Evolutionary conservation across 2,113 vertebrate species (phyloP), one percentile per base, ranked within the genome.

Genomic region (Semicossyphus pulcher): DNA sequence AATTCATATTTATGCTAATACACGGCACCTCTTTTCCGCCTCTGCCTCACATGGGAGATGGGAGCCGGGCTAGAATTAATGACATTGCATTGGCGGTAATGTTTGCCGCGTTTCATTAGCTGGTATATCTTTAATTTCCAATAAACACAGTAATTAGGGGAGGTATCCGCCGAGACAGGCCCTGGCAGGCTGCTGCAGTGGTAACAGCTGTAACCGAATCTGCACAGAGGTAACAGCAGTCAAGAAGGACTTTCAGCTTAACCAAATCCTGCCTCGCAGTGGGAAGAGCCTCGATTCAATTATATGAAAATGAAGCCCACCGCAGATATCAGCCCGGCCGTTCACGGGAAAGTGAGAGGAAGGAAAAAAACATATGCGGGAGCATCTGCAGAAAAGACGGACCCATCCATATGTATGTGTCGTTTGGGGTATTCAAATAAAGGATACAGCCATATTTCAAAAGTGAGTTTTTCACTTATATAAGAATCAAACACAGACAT

Each of bases 61-160:
- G 85, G 77, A 91, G 91, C 80, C 86, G 74, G 90, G 88, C 85
- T 82, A 87, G 92, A 94, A 94, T 93, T 93, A 93, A 93, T 93
- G 93, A 93, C 90, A 92, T 89, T 87, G 89, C 92, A 91, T 92
- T 64, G 86, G 86, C 65, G 86, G 90, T 93, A 93, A 93, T 93
- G 92, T 91, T 93, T 91, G 89, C 91, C 76, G 87, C 88, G 91
- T 93, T 93, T 94, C 93, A 94, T 93, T 94, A 93, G 90, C 88
- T 86, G 90, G 92, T 93, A 90, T 93, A 93, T 93, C 93, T 94
- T 94, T 94, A 94, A 94, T 94, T 93, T 94, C 92, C 93, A 93
- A 94, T 93, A 94, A 94, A 94, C 94, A 93, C 91, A 85, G 93
- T 92, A 93, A 94, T 94, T 94, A 94, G 91, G 86, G 65, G 72